Conservation (phyloP, 2,113 vertebrate species). For the Castor canadensis region DNA sequence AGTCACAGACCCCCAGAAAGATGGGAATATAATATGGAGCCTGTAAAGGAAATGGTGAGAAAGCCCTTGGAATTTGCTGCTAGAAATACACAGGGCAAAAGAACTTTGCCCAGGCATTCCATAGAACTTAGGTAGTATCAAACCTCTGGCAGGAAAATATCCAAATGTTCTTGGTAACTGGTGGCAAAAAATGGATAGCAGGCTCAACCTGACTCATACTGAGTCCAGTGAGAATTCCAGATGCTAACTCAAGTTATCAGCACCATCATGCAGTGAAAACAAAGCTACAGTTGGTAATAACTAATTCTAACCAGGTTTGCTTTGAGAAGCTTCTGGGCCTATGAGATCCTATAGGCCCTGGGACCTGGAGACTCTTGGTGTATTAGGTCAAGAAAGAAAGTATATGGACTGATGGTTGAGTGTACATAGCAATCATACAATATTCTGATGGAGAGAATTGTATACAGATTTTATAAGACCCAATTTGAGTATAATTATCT, state of each 20-base stretch:
- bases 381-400: background rate
- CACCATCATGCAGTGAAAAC: background rate
- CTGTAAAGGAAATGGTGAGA: fast-evolving
- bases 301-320: fast-evolving
- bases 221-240: background rate
- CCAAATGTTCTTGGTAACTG: background rate
- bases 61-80: background rate
- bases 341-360: background rate
- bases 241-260: background rate
- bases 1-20: background rate
- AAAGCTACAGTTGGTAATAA: background rate
- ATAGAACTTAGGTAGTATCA: background rate
- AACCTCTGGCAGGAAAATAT: background rate
- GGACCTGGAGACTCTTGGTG: background rate
- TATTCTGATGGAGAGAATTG: background rate
- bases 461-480: background rate
- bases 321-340: background rate
- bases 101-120: background rate
- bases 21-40: fast-evolving
- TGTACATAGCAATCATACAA: background rate
- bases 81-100: background rate
- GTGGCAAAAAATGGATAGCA: background rate
- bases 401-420: fast-evolving
- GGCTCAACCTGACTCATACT: background rate
- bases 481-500: background rate